phyloP scores from a whole-genome alignment of 2,797 vertebrate genomes.

The Synaphobranchus kaupii region DNA sequence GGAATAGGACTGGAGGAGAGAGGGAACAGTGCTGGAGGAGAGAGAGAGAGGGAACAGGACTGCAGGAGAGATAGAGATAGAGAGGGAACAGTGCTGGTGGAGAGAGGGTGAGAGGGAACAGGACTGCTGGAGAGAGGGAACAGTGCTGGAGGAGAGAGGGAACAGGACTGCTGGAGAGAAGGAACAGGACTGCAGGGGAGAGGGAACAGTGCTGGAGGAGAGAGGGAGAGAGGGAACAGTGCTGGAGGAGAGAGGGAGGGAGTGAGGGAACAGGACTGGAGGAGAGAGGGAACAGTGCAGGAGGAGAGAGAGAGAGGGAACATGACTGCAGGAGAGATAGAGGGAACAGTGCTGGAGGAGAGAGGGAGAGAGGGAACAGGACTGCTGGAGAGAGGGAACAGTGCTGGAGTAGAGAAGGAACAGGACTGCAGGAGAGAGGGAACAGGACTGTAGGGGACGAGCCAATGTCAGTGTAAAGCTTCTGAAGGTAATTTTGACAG shows the following conservation, averaged over 20 bases:
- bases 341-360: neutral
- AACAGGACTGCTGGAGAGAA: no score
- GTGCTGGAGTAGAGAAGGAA: no score
- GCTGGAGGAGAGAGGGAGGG: neutral
- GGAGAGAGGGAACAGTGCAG: no score
- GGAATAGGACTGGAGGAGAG: slow-evolving; percentile 5
- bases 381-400: no score
- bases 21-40: neutral
- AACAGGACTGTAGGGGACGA: neutral
- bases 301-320: no score
- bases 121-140: no score
- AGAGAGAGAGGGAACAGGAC: neutral
- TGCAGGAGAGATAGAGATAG: neutral
- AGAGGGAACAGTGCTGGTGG: neutral
- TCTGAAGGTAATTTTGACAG: neutral
- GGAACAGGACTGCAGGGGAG: no score
- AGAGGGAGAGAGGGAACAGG: neutral
- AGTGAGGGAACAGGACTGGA: neutral
- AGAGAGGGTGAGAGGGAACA: no score
- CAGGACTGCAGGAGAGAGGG: no score
- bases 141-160: no score
- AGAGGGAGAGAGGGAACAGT: neutral
- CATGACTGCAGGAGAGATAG: no score
- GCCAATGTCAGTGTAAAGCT: neutral
- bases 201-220: neutral